Evolutionary conservation across 2,113 vertebrate genomes (phyloP).

Genomic region (Clarias magur): DNA sequence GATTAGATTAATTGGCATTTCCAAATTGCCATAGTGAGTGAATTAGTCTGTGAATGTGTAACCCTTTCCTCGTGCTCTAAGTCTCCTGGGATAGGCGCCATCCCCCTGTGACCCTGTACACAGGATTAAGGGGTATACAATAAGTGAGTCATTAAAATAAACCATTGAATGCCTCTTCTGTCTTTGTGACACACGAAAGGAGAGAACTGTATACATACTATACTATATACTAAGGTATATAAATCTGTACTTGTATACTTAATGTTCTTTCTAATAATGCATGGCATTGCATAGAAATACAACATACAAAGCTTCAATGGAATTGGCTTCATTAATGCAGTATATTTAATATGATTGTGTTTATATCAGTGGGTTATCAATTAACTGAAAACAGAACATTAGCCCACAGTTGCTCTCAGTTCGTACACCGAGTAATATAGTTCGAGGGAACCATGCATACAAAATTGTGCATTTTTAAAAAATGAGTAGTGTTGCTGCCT

Average conservation of each 20-base stretch:
- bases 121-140: too few species aligned
- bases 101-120: too few species aligned
- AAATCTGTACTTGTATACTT: neutral
- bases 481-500: neutral
- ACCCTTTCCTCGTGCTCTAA: too few species aligned
- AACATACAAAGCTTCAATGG: neutral
- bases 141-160: too few species aligned
- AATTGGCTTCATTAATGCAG: neutral
- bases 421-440: neutral
- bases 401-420: conserved; percentile 9
- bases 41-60: too few species aligned
- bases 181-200: neutral
- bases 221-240: neutral
- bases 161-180: neutral
- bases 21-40: too few species aligned
- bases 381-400: conserved; percentile 25
- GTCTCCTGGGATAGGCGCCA: too few species aligned
- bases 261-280: conserved; percentile 17
- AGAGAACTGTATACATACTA: neutral
- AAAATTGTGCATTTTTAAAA: neutral
- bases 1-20: too few species aligned
- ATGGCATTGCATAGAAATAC: neutral
- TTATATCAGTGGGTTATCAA: conserved; percentile 21
- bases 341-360: conserved; percentile 29
- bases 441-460: neutral